These are phyloP conservation scores for Eledona agricola DNA, from an alignment of 2,888 invertebrate genomes.

Conservation along the genomic window DNA sequence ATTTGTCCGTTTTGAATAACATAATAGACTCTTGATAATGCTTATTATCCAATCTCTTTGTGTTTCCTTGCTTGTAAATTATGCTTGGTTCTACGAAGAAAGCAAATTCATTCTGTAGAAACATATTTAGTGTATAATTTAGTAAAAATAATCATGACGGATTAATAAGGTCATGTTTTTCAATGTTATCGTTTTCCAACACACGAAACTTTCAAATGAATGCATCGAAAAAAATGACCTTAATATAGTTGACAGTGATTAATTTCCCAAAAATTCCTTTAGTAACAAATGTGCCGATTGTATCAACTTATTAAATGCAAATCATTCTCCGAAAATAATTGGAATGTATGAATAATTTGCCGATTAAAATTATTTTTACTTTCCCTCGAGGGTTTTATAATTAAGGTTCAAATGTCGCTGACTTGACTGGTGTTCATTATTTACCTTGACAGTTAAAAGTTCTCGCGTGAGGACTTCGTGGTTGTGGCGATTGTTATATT, in stretches of 20 bases:
- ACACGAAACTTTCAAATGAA: not conserved
- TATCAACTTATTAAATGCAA: slow-evolving; percentile 7
- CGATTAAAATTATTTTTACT: slow-evolving; percentile 1
- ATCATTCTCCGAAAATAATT: not conserved
- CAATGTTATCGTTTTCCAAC: too few relatives aligned
- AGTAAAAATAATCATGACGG: too few relatives aligned
- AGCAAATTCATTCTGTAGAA: too few relatives aligned
- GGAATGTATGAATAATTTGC: not conserved
- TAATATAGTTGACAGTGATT: slow-evolving; percentile 8
- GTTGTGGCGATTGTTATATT: slow-evolving; percentile 43
- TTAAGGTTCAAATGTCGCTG: slow-evolving; percentile 34
- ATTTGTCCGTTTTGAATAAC: too few relatives aligned
- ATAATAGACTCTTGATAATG: too few relatives aligned
- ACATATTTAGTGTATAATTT: too few relatives aligned
- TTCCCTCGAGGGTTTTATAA: slow-evolving; percentile 5
- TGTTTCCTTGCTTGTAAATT: too few relatives aligned
- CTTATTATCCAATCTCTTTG: too few relatives aligned
- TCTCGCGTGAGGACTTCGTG: slow-evolving; percentile 40
- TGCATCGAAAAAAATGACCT: slow-evolving; percentile 8
- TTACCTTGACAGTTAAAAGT: slow-evolving; percentile 30
- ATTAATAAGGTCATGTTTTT: too few relatives aligned
- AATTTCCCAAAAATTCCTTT: slow-evolving; percentile 7
- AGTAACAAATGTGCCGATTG: slow-evolving; percentile 1
- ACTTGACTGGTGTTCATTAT: slow-evolving; percentile 20
- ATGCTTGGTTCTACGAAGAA: too few relatives aligned